These are phyloP conservation scores for Pituophis catenifer DNA, from an alignment of 2,113 vertebrate species.

Conservation along the genomic window DNA sequence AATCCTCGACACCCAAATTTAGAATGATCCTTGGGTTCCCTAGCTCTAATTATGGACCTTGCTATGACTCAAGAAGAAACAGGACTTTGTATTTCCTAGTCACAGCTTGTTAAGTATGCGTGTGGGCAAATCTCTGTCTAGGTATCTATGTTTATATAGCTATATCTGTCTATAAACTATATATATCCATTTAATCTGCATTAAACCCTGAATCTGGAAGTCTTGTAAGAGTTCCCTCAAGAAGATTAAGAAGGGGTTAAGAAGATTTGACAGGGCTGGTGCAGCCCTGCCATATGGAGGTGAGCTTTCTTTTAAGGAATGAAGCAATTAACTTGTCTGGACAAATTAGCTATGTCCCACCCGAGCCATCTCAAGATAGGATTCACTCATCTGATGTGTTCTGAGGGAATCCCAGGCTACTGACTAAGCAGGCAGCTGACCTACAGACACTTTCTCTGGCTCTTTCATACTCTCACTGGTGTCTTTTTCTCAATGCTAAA, in stretches of 20 bases:
- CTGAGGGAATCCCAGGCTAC: not conserved
- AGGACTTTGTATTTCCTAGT: slow-evolving; percentile 25
- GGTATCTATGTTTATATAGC: slow-evolving; percentile 4
- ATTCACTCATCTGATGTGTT: not conserved
- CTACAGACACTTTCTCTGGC: not conserved
- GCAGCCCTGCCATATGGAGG: not conserved
- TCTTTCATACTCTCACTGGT: not conserved
- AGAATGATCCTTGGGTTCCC: slow-evolving; percentile 1
- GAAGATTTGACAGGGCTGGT: not conserved
- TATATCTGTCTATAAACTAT: slow-evolving; percentile 17
- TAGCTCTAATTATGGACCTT: slow-evolving; percentile 23
- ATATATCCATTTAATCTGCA: slow-evolving; percentile 35
- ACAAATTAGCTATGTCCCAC: fast-evolving
- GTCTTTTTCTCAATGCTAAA: not conserved
- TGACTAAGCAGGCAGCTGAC: not conserved
- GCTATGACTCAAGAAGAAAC: slow-evolving; percentile 7
- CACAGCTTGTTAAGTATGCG: slow-evolving; percentile 9
- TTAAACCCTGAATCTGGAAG: slow-evolving; percentile 29
- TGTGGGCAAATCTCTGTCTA: not conserved
- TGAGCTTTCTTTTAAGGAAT: not conserved
- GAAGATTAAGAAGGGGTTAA: slow-evolving; percentile 3
- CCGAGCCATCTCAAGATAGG: not conserved
- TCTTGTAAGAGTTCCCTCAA: slow-evolving; percentile 13
- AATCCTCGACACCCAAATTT: not conserved
- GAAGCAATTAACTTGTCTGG: not conserved